phyloP scores from a whole-genome alignment of 2,797 vertebrate genomes.

The Choloepus didactylus region DNA sequence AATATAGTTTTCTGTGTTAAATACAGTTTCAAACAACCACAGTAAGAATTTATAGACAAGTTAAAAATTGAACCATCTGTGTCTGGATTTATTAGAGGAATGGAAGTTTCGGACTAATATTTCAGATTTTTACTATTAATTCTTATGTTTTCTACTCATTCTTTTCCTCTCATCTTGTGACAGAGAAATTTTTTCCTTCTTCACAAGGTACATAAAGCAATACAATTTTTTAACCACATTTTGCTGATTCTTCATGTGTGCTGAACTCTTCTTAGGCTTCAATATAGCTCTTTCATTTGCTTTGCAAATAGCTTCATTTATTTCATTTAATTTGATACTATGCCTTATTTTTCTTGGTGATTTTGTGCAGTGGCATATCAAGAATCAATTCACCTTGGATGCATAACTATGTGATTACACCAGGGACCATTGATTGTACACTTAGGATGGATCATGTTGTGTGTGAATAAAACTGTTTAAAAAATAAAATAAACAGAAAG shows the following conservation, averaged over 20 bases:
- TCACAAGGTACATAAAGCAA: neutral
- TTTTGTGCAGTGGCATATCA: neutral
- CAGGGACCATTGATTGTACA: too few species aligned
- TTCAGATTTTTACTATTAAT: neutral
- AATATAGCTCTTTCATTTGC: neutral
- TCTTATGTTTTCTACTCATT: neutral
- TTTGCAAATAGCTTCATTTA: neutral
- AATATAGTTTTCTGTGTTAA: too few species aligned
- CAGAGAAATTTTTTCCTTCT: neutral
- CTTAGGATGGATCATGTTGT: too few species aligned
- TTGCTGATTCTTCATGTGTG: neutral
- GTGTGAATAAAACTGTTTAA: too few species aligned
- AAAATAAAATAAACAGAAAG: too few species aligned
- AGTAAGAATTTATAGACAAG: too few species aligned
- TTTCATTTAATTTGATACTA: neutral
- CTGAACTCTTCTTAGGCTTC: neutral
- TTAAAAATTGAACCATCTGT: too few species aligned
- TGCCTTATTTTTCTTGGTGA: neutral
- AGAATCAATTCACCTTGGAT: neutral
- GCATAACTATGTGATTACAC: too few species aligned
- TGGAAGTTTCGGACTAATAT: neutral
- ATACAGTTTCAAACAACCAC: too few species aligned
- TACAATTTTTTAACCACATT: neutral
- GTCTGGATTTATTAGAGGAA: too few species aligned
- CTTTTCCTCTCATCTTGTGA: neutral